Conservation (phyloP, 30 jellyfish, hydroid and myxozoan species). For the Hydractinia symbiolongicarpus region DNA sequence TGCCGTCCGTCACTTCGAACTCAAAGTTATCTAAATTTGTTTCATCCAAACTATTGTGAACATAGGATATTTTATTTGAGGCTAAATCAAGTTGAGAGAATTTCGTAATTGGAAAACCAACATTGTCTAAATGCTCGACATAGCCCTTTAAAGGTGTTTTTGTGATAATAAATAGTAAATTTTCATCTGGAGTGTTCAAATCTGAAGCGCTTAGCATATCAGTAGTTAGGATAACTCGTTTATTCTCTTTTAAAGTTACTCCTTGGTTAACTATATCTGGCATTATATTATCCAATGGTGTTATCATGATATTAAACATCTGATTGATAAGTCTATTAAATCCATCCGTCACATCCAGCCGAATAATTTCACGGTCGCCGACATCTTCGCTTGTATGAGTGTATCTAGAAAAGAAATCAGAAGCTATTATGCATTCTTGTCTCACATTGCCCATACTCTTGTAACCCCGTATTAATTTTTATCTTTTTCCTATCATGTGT, state of each 20-base stretch:
- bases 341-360: slow-evolving; percentile 91
- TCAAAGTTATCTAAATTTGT: slow-evolving; percentile 83
- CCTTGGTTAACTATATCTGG: slow-evolving; percentile 91
- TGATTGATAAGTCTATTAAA: slow-evolving; percentile 88
- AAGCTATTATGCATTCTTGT: background rate
- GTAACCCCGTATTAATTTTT: too few relatives aligned
- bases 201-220: slow-evolving; percentile 96
- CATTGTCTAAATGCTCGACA: slow-evolving; percentile 66
- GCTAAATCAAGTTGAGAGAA: slow-evolving; percentile 92
- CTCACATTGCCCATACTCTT: background rate
- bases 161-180: slow-evolving; percentile 59
- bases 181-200: slow-evolving; percentile 78
- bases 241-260: slow-evolving; percentile 67
- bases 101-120: slow-evolving; percentile 75
- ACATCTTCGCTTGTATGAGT: slow-evolving; percentile 44
- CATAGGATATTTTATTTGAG: slow-evolving; percentile 72
- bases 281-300: slow-evolving; percentile 76
- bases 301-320: slow-evolving; percentile 57
- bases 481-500: too few relatives aligned
- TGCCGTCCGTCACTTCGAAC: slow-evolving; percentile 92
- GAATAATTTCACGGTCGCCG: slow-evolving; percentile 81
- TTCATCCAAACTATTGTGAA: slow-evolving; percentile 82
- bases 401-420: slow-evolving; percentile 21
- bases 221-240: slow-evolving; percentile 71
- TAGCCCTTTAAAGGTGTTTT: slow-evolving; percentile 82